phyloP scores from a whole-genome alignment of 2,797 vertebrate species.

The Rhyacichthys aspro region DNA sequence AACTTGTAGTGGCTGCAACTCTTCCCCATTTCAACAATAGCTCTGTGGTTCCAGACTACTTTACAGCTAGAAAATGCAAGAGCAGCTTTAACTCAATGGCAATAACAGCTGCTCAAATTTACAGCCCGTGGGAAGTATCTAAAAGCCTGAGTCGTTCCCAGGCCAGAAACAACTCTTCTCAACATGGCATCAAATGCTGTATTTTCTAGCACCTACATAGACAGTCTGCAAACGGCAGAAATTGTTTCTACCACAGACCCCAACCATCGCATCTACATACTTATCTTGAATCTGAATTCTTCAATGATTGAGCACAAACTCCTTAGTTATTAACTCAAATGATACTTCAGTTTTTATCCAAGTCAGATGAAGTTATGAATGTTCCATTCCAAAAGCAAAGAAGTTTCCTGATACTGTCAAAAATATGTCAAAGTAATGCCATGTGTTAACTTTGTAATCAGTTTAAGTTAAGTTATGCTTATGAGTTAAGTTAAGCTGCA shows the following conservation, averaged over 20 bases:
- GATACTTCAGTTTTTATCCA: too few relatives aligned
- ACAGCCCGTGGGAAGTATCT: not conserved
- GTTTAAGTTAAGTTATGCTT: too few relatives aligned
- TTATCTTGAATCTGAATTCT: too few relatives aligned
- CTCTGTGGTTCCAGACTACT: not conserved
- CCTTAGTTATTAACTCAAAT: too few relatives aligned
- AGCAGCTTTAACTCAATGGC: not conserved
- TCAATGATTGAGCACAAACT: too few relatives aligned
- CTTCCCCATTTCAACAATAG: not conserved
- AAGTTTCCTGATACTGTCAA: too few relatives aligned
- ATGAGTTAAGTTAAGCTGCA: too few relatives aligned
- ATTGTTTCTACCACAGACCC: not conserved
- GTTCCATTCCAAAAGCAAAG: too few relatives aligned
- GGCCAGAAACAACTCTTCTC: not conserved
- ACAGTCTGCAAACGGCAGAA: not conserved
- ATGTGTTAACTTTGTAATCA: too few relatives aligned
- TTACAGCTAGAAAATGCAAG: not conserved
- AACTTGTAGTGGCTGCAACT: not conserved
- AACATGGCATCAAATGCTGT: constrained; percentile 1
- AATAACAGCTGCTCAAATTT: constrained; percentile 3
- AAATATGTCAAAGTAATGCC: too few relatives aligned
- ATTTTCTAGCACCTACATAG: not conserved
- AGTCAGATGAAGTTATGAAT: too few relatives aligned
- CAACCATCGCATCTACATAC: too few relatives aligned
- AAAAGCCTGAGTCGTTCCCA: not conserved